These are phyloP conservation scores for Clarias magur DNA, from an alignment of 2,113 vertebrate species.

Conservation along the genomic window DNA sequence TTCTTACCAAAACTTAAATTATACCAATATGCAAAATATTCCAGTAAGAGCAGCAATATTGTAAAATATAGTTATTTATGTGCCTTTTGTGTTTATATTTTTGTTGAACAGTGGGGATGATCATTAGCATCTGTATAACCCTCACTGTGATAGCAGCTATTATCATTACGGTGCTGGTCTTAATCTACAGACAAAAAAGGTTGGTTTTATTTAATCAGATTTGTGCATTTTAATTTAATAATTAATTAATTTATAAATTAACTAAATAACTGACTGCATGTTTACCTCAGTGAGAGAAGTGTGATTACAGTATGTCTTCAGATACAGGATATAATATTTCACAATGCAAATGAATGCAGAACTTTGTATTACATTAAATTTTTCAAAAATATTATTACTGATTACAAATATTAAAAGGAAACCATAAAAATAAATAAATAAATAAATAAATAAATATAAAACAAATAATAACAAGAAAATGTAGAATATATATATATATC, in stretches of 20 bases:
- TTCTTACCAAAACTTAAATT: not conserved
- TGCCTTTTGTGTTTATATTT: not conserved
- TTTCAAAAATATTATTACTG: not conserved
- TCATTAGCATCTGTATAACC: not conserved
- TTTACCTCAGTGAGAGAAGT: not conserved
- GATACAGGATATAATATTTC: not conserved
- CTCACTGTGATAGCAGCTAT: not conserved
- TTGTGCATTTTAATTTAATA: not conserved
- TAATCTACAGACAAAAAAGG: slow-evolving; percentile 26
- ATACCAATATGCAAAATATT: not conserved
- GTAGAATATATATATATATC: no score
- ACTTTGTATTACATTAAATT: not conserved
- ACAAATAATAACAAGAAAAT: no score
- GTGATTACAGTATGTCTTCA: not conserved
- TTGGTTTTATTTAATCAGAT: not conserved
- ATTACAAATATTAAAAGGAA: not conserved
- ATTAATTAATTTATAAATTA: not conserved
- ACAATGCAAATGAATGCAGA: not conserved
- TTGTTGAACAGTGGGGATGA: not conserved
- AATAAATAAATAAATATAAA: no score
- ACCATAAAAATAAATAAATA: not conserved
- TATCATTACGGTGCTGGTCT: not conserved
- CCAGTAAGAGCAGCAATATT: not conserved
- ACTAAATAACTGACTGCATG: not conserved
- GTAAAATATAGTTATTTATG: not conserved